Base-by-base conservation (phyloP, 2,888 invertebrate genomes). In the Megastigmus dorsalis region DNA sequence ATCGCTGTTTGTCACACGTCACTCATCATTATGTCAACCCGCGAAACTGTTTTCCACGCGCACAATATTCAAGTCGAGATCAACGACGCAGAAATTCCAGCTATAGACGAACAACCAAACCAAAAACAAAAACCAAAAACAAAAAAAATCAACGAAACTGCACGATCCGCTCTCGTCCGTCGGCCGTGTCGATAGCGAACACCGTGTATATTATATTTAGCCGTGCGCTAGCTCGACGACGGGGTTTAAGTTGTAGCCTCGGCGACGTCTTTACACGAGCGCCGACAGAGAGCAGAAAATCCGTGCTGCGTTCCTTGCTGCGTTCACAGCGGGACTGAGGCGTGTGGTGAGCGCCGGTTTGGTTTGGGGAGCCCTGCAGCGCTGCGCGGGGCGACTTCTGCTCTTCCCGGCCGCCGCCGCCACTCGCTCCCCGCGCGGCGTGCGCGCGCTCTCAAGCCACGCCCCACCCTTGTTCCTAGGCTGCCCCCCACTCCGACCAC, bases 311-410 rank as follows among this genome's bases (percentile, higher is more conserved):
- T 85, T 84, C 84, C 85, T 86, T 84, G 85, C 86, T 86, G 86
- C 81, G 87, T 84, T 85, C 88, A 86, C 88, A 88, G 88, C 88
- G 84, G 88, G 88, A 88, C 88, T 88, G 88, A 86, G 81, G 81
- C 63, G 77, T 83, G 80, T 84, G 81, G 82, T 81, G 89, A 87
- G 84, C 88, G 84, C n/a, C n/a, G n/a, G n/a, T n/a, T n/a, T n/a
- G n/a, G 84, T 88, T 82, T 67, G 67, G 68, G 63, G 69, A 68
- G 57, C n/a, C n/a, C n/a, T n/a, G n/a, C n/a, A n/a, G n/a, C 33
- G 18, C 83, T 77, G 36, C 28, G 48, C 52, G 43, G 65, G 73
- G 76, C 62, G 59, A 67, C 76, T 50, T 36, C 28, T 5, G 7
- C n/a, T 23, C 33, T 15, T n/a, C 3, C 13, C 13, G 13, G 10